Percentiles rank a stretch among this genome's conserved stretches.
phyloP scores from a whole-genome alignment of 2,888 invertebrate genomes.

The Oligia fasciuncula region DNA sequence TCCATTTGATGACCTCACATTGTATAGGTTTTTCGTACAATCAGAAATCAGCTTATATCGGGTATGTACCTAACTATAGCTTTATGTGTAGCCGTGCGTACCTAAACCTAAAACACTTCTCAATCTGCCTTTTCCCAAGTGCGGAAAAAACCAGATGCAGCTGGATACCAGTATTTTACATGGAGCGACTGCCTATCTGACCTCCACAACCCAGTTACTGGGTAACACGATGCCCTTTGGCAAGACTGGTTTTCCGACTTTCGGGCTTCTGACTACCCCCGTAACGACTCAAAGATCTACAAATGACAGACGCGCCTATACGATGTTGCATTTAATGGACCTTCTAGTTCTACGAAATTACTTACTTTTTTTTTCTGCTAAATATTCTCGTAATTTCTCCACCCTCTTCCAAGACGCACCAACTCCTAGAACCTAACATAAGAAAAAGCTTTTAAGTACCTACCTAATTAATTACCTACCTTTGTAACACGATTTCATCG shows the following conservation, averaged over 20 bases:
- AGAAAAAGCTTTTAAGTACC: neutral
- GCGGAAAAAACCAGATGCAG: neutral
- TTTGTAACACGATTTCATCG: neutral
- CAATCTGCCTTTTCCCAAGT: neutral
- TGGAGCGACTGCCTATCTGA: too few species aligned
- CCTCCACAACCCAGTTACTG: neutral
- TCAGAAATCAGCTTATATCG: too few species aligned
- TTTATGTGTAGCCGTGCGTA: too few species aligned
- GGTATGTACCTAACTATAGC: too few species aligned
- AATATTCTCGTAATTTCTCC: constrained; percentile 68
- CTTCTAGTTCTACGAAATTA: neutral
- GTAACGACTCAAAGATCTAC: neutral
- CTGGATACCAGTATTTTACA: neutral
- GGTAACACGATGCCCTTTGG: neutral
- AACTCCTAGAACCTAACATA: constrained; percentile 79
- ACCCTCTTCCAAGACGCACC: constrained; percentile 83
- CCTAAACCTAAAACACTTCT: neutral
- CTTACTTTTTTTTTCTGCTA: constrained; percentile 34
- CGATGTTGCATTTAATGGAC: neutral
- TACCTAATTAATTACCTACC: neutral
- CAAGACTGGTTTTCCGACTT: neutral
- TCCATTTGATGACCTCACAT: too few species aligned
- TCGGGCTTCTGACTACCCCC: neutral
- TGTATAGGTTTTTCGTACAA: too few species aligned
- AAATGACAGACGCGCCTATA: neutral